Conservation (phyloP, 2,113 vertebrate species). For the Bubo bubo region DNA sequence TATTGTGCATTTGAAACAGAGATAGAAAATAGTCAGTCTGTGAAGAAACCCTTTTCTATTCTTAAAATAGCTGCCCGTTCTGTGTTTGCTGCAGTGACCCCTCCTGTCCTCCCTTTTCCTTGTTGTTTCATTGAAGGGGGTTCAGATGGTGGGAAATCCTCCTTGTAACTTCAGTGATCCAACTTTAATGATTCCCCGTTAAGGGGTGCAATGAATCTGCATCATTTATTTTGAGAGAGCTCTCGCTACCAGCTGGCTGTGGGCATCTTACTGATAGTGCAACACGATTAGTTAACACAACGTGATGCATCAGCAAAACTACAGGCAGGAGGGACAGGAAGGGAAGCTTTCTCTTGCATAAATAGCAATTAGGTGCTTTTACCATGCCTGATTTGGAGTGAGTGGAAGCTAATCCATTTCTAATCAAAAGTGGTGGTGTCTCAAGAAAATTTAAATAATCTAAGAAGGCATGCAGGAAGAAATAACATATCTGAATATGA, state of each 20-base stretch:
- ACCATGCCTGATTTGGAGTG: neutral
- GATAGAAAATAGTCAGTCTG: neutral
- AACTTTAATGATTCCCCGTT: neutral
- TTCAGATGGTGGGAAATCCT: neutral
- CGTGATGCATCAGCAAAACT: neutral
- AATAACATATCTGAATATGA: neutral
- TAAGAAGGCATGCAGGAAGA: neutral
- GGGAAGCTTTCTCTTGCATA: neutral
- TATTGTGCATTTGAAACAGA: neutral
- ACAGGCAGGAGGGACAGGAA: neutral
- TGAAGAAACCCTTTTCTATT: neutral
- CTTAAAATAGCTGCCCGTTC: neutral
- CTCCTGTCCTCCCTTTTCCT: neutral
- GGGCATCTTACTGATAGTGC: neutral
- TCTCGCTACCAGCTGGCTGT: neutral
- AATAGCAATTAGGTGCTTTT: neutral
- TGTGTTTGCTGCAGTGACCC: neutral
- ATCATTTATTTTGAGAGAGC: neutral
- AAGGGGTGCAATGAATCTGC: neutral
- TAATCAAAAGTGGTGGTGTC: neutral
- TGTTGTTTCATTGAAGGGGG: neutral
- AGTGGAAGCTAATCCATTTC: neutral
- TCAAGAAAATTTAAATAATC: neutral
- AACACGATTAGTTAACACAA: neutral
- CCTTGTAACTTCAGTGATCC: neutral